Percentiles rank a stretch among this genome's conserved stretches.
phyloP scores from a whole-genome alignment of 2,797 vertebrate genomes.

The Chelmon rostratus region DNA sequence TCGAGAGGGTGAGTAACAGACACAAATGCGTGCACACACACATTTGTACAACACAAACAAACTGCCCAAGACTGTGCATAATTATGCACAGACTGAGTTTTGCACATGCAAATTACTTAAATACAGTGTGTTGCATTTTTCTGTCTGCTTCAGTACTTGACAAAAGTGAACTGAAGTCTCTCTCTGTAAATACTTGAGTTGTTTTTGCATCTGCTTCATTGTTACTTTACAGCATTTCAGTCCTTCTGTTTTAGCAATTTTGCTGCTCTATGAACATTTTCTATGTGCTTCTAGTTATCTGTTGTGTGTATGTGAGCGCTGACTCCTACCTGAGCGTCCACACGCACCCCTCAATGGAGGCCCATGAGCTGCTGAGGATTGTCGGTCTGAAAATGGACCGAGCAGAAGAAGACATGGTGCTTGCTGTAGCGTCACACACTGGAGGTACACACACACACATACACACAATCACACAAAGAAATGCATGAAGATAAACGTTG shows the following conservation, averaged over 20 bases:
- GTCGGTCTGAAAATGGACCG: slow-evolving; percentile 92
- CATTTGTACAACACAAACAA: slow-evolving; percentile 1
- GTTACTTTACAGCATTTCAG: background rate
- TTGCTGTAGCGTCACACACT: slow-evolving; percentile 87
- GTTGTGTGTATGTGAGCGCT: slow-evolving; percentile 92
- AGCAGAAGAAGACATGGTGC: slow-evolving; percentile 90
- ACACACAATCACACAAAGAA: slow-evolving; percentile 6
- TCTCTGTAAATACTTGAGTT: background rate
- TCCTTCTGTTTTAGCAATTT: background rate
- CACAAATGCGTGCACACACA: background rate
- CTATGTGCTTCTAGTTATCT: slow-evolving; percentile 87
- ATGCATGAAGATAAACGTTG: background rate
- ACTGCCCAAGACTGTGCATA: slow-evolving; percentile 6
- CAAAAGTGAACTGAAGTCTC: slow-evolving; percentile 12
- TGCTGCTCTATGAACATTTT: background rate
- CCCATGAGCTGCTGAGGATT: slow-evolving; percentile 92
- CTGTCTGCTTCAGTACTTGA: slow-evolving; percentile 13
- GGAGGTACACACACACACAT: slow-evolving; percentile 84
- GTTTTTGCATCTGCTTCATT: slow-evolving; percentile 1
- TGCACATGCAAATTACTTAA: slow-evolving; percentile 42
- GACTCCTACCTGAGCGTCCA: slow-evolving; percentile 96
- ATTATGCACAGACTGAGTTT: slow-evolving; percentile 32
- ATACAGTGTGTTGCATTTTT: background rate
- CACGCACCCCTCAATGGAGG: slow-evolving; percentile 89
- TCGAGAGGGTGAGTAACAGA: slow-evolving; percentile 90